Evolutionary conservation across 1,140 invertebrate species (phyloP), one percentile per base, ranked within the genome.

Genomic region (Sinella curviseta): DNA sequence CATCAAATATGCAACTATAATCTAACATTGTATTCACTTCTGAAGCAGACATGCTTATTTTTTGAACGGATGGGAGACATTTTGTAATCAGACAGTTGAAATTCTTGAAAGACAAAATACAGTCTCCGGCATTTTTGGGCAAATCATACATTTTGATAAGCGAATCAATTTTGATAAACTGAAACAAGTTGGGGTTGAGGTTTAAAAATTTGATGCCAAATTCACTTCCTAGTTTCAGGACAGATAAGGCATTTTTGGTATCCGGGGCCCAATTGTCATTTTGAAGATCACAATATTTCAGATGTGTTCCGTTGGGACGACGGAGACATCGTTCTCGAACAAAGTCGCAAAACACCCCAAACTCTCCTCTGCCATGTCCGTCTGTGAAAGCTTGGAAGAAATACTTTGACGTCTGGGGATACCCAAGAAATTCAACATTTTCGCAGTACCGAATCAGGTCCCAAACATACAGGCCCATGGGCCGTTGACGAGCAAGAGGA

Each of bases 291-390:
- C 65, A 70, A n/a, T 17, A 31, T 70, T 70, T 30, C 31, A 70
- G n/a, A n/a, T 31, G 8, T 12, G 28, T 4, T 70, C 24, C 12
- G 8, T 70, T 24, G 8, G 65, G 65, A 16, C 1, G 1, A 8
- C 12, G 26, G 8, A 33, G 2, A 33, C 31, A 4, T 70, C 65
- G 8, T 8, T 33, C 12, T 30, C 65, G 65, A 24, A 70, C 30
- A n/a, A 31, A 70, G 30, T 70, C 65, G 24, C 65, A 70, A 33
- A 70, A 70, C 65, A 70, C 14, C 24, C 65, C 65, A 70, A 70
- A 70, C 24, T 70, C 65, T 1, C 65, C 65, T 33, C 65, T 3
- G 2, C 65, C 65, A 31, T 30, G 26, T 30, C 65, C 65, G 24
- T 70, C 65, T 1, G 24, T 24, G 31, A 70, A 70, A 14, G 65